Percentiles rank a stretch among this genome's conserved stretches.
Evolutionary conservation across 2,797 vertebrate genomes (phyloP).

Genomic region (Agapornis canus): DNA sequence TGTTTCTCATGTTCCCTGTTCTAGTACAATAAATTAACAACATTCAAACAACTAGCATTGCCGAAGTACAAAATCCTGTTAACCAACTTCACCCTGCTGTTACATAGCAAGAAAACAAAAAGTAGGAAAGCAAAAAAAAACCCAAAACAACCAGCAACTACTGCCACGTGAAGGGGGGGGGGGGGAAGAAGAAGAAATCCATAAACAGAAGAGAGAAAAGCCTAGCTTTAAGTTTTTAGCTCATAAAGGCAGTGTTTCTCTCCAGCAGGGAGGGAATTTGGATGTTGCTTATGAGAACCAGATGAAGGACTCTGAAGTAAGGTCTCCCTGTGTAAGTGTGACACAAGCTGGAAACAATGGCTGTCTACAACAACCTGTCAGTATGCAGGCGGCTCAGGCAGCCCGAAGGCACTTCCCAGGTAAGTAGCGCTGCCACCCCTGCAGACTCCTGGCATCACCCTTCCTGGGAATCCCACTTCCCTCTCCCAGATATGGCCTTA

Average conservation of each 20-base stretch:
- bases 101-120: background rate
- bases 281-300: background rate
- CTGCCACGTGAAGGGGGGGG: background rate
- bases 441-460: fast-evolving
- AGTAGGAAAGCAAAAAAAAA: background rate
- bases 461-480: fast-evolving
- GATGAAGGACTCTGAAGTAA: background rate
- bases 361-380: background rate
- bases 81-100: background rate
- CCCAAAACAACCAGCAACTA: background rate
- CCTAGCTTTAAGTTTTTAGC: background rate
- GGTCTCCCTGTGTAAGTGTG: background rate
- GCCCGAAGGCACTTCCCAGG: background rate
- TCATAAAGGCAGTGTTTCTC: background rate
- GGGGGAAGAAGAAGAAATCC: background rate
- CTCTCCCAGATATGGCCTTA: fast-evolving
- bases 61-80: background rate
- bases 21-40: background rate
- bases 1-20: background rate
- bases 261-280: background rate
- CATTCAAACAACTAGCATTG: background rate
- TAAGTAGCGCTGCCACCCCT: background rate
- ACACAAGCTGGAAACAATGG: fast-evolving
- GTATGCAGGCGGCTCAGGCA: fast-evolving
- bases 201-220: background rate